phyloP scores from a whole-genome alignment of 2,797 vertebrate genomes.

The Peromyscus nudipes region DNA sequence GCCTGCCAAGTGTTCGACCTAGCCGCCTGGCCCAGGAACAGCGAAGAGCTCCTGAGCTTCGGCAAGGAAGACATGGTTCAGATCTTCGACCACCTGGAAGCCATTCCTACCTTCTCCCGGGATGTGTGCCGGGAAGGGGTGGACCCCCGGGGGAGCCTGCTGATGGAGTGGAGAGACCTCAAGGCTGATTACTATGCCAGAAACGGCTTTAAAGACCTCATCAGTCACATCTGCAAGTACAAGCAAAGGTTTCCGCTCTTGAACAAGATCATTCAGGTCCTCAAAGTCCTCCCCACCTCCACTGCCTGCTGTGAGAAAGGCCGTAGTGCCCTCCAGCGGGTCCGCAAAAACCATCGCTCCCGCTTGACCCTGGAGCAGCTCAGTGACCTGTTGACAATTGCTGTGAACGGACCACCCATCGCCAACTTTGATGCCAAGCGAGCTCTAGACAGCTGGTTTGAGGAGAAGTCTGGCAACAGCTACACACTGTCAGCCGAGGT shows the following conservation, averaged over 20 bases:
- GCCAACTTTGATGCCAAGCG: constrained; percentile 95
- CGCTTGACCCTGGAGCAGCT: constrained; percentile 96
- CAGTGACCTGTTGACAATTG: constrained; percentile 94
- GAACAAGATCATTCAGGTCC: constrained; percentile 93
- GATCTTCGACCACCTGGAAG: constrained; percentile 94
- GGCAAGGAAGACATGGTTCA: constrained; percentile 96
- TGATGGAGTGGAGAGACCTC: constrained; percentile 96
- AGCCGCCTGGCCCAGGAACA: constrained; percentile 93
- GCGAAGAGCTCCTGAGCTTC: constrained; percentile 93
- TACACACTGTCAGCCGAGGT: constrained; percentile 93
- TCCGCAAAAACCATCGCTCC: constrained; percentile 94
- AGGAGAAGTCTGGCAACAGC: constrained; percentile 96
- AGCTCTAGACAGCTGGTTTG: constrained; percentile 97
- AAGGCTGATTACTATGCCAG: constrained; percentile 96
- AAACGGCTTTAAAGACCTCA: constrained; percentile 95
- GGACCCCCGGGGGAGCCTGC: constrained; percentile 91
- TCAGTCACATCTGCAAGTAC: constrained; percentile 94
- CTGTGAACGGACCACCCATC: constrained; percentile 95
- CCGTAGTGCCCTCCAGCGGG: constrained; percentile 92
- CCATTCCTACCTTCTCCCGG: constrained; percentile 90
- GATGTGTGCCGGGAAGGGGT: constrained; percentile 90
- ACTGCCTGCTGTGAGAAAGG: constrained; percentile 96
- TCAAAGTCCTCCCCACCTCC: constrained; percentile 95
- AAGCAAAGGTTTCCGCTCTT: constrained; percentile 96
- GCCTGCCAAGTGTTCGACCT: constrained; percentile 96